Base-by-base conservation (phyloP, 1,140 invertebrate genomes). In the Drosophila prosaltans region DNA sequence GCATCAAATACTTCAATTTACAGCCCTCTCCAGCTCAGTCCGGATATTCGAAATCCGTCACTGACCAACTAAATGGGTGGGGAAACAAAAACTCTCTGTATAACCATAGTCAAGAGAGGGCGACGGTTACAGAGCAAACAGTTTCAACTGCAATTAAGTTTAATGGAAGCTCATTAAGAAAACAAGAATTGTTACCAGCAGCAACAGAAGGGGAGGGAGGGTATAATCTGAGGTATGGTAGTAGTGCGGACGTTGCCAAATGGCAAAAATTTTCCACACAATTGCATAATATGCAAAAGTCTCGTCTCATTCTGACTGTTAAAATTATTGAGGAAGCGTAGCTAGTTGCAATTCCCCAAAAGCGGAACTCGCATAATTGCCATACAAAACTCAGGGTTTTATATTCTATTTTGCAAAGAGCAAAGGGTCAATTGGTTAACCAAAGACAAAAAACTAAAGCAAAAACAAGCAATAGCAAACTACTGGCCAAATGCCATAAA, bases 121-220 rank as follows among this genome's bases (percentile, higher is more conserved):
- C n/a, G n/a, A 64, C 69, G 57, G 75, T 21, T 1, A 63, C 48
- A 24, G 68, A 63, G 80, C 80, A 81, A 80, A 82, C 72, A 83
- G 68, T 78, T 86, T 36, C 83, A 82, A 77, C 78, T 90, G 85
- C 86, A 89, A 89, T 89, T 89, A 89, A 89, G 74, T 90, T 89
- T 86, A 90, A 89, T 89, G 85, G 86, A 81, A 86, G 74, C 81
- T 89, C 83, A 89, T 89, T 89, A 89, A 80, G 88, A 68, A 79
- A 69, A 76, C 69, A 51, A 51, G 70, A 88, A 83, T 83, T 86
- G 80, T 79, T 70, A 69, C 58, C 8, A 51, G 45, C 45, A 45
- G 43, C 43, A 45, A 2, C 45, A 51, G 45, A 21, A 51, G 21
- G 1, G 10, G 9, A 26, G 16, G 16, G 11, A 2, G 16, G 45